Conservation (phyloP, 2,113 vertebrate genomes). For the Leucosticte australis region DNA sequence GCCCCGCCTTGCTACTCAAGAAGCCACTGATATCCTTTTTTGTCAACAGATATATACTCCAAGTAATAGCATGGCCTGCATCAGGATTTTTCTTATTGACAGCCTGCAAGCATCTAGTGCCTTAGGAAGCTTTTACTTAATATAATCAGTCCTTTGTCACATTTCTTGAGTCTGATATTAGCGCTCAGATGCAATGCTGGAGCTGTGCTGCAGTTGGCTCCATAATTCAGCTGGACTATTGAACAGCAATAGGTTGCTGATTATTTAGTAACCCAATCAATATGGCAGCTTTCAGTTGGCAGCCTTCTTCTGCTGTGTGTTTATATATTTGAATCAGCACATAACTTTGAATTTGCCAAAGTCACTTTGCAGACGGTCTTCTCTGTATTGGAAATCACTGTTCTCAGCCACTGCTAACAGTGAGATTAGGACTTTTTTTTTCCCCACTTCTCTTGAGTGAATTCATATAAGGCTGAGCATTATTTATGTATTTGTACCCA, state of each 20-base stretch:
- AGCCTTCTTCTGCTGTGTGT: background rate
- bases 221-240: background rate
- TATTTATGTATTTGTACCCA: background rate
- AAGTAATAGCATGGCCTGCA: background rate
- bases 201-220: background rate
- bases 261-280: background rate
- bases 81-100: background rate
- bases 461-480: background rate
- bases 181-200: background rate
- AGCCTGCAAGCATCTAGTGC: background rate
- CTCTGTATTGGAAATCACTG: constrained; percentile 7
- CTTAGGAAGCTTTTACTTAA: background rate
- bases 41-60: background rate
- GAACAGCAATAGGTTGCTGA: background rate
- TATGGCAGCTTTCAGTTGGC: background rate
- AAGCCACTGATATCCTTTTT: background rate
- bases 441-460: background rate
- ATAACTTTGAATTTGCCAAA: constrained; percentile 6
- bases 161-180: background rate
- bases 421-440: background rate
- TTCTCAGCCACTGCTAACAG: background rate
- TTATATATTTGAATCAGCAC: background rate
- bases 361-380: constrained; percentile 2
- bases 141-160: background rate
- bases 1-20: background rate